Percentiles rank a stretch among this genome's conserved stretches.
Evolutionary conservation across 2,113 vertebrate genomes (phyloP).

Genomic region (Carassius auratus): DNA sequence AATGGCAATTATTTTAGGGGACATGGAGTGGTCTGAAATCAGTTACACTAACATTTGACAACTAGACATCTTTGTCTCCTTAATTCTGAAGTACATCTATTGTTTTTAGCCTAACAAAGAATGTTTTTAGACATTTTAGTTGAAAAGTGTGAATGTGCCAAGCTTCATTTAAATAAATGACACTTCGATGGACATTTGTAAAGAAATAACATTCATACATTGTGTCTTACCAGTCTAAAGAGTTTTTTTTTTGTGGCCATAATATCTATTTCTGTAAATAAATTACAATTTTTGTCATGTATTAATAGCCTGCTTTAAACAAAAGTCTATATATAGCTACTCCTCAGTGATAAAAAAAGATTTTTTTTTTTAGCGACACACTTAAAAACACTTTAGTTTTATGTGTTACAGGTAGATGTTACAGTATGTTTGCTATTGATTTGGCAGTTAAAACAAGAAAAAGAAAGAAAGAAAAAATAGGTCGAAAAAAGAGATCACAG

Average conservation of each 20-base stretch:
- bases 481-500: neutral
- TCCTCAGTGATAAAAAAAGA: neutral
- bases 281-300: neutral
- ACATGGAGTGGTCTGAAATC: neutral
- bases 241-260: neutral
- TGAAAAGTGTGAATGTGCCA: neutral
- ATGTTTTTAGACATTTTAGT: neutral
- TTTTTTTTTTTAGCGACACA: no score
- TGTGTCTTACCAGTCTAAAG: neutral
- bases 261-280: slow-evolving; percentile 7
- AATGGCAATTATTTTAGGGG: no score
- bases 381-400: slow-evolving; percentile 28
- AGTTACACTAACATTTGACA: neutral
- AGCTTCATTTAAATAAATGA: neutral
- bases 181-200: neutral
- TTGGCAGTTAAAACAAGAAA: no score
- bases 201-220: neutral
- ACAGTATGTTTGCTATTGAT: neutral
- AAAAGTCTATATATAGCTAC: slow-evolving; percentile 31
- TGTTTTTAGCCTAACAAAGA: neutral
- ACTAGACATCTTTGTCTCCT: neutral
- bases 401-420: slow-evolving; percentile 44
- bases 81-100: neutral
- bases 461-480: neutral
- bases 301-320: slow-evolving; percentile 28